A percentile compares a stretch with the other conserved stretches of the same genome.
Evolutionary conservation across 2,888 invertebrate species (phyloP).

Genomic region (Scaptomyza tumidula): DNA sequence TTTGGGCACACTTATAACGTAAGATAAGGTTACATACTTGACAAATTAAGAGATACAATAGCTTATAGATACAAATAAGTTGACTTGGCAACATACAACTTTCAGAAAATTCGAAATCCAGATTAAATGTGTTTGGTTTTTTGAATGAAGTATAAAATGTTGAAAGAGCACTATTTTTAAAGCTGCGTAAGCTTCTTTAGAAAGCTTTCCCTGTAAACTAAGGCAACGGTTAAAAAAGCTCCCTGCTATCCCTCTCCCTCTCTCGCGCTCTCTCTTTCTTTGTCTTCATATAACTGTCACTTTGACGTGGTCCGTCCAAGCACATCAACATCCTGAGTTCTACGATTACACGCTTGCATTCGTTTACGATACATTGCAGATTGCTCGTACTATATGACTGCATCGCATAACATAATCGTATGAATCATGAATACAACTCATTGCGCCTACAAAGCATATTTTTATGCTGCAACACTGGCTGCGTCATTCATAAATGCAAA

Average conservation of each 20-base stretch:
- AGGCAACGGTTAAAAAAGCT: not conserved
- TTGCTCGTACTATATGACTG: not conserved
- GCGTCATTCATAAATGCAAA: slow-evolving; percentile 20
- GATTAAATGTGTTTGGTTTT: too few relatives aligned
- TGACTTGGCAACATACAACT: not conserved
- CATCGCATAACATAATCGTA: not conserved
- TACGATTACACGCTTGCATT: slow-evolving; percentile 38
- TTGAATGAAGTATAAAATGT: too few relatives aligned
- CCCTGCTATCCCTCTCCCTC: too few relatives aligned
- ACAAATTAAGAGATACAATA: not conserved
- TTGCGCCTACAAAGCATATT: slow-evolving; percentile 36
- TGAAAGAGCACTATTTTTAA: too few relatives aligned
- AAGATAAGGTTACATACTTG: not conserved
- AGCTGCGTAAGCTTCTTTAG: too few relatives aligned
- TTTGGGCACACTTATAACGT: not conserved
- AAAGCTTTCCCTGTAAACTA: too few relatives aligned
- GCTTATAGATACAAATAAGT: not conserved
- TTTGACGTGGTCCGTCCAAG: not conserved
- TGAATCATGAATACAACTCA: slow-evolving; percentile 33
- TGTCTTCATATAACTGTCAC: not conserved
- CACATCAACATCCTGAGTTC: slow-evolving; percentile 43
- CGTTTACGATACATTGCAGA: slow-evolving; percentile 31
- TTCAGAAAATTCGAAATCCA: too few relatives aligned
- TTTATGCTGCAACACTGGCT: slow-evolving; percentile 11
- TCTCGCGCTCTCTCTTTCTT: not conserved